phyloP scores from a whole-genome alignment of 2,113 vertebrate genomes.

The Eulemur rufifrons region DNA sequence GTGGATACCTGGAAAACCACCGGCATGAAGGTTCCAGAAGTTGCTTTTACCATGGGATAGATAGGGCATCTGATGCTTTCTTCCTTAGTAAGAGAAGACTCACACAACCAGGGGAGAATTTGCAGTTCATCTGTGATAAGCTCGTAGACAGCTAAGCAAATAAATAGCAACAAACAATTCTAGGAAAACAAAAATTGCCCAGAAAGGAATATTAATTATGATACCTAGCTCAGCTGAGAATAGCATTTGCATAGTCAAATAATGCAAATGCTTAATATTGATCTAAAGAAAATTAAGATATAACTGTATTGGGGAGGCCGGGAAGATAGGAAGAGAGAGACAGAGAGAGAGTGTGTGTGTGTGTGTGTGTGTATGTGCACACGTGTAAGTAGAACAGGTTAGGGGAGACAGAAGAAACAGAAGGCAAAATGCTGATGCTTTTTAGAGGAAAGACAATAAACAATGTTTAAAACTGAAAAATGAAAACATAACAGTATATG shows the following conservation, averaged over 20 bases:
- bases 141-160: background rate
- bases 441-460: background rate
- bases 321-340: background rate
- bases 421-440: background rate
- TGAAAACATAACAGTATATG: background rate
- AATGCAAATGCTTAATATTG: background rate
- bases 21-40: fast-evolving
- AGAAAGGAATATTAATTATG: background rate
- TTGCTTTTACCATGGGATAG: background rate
- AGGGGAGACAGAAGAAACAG: background rate
- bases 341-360: background rate
- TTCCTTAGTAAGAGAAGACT: background rate
- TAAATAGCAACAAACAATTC: background rate
- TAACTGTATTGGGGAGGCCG: background rate
- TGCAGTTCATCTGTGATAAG: background rate
- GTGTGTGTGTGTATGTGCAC: background rate
- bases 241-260: background rate
- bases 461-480: background rate
- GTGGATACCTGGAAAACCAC: background rate
- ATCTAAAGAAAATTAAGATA: background rate
- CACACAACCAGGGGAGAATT: background rate
- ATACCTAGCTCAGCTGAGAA: background rate
- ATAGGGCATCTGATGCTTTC: background rate
- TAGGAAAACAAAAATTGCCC: background rate
- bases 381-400: background rate